Conservation (phyloP, 2,888 invertebrate genomes). For the Meganola albula region DNA sequence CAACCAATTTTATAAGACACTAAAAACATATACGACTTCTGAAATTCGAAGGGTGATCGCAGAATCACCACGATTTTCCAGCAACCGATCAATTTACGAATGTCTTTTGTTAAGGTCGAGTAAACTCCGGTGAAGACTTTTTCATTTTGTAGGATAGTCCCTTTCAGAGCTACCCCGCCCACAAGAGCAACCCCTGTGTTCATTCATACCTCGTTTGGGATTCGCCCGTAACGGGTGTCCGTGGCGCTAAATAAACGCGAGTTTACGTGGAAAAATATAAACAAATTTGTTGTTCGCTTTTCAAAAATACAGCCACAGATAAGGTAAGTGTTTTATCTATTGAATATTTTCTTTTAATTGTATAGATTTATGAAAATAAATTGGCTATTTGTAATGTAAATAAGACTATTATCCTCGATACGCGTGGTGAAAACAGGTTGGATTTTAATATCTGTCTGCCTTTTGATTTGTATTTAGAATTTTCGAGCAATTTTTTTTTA, state of each 20-base stretch:
- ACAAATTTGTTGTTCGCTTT: slow-evolving; percentile 35
- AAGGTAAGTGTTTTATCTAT: slow-evolving; percentile 19
- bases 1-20: slow-evolving; percentile 9
- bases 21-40: slow-evolving; percentile 11
- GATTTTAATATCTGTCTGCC: slow-evolving; percentile 8
- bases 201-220: slow-evolving; percentile 57
- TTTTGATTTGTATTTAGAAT: slow-evolving; percentile 14
- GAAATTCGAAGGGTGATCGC: slow-evolving; percentile 23
- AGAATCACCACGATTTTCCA: slow-evolving; percentile 52
- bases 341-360: no score
- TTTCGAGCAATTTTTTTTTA: slow-evolving; percentile 7
- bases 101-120: no score
- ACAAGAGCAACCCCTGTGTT: slow-evolving; percentile 51
- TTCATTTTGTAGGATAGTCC: slow-evolving; percentile 34
- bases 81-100: slow-evolving; percentile 34
- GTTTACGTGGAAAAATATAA: slow-evolving; percentile 47
- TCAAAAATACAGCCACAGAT: slow-evolving; percentile 11
- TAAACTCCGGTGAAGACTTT: slow-evolving; percentile 27
- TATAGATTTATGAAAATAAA: no score
- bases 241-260: slow-evolving; percentile 34
- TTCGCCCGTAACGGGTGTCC: slow-evolving; percentile 37
- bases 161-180: slow-evolving; percentile 56
- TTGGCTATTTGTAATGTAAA: background rate
- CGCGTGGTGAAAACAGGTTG: slow-evolving; percentile 24
- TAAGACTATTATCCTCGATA: slow-evolving; percentile 8